Base-by-base conservation (phyloP, 2,113 vertebrate genomes). In the Thymallus thymallus region DNA sequence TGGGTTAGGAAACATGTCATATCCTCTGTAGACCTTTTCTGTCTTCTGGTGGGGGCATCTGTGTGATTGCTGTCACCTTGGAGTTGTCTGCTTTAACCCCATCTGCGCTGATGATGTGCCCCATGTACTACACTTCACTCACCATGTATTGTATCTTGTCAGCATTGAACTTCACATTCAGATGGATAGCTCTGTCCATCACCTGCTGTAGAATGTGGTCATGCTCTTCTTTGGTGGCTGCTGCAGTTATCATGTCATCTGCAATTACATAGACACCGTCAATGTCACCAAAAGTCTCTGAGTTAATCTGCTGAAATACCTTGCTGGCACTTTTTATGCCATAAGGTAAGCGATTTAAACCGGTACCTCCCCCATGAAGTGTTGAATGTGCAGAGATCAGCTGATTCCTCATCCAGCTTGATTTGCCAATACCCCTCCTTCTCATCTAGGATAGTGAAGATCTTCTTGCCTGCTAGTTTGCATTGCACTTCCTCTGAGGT, bases 241-340 rank as follows among this genome's bases (percentile, higher is more conserved):
- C 32, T 20, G 66, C 66, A n/a, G 46, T 68, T 30, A 45, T 68
- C 66, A 68, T 22, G 66, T 45, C 35, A 68, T 68, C 66, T 68
- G 6, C 66, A 41, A 68, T 41, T 13, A n/a, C 32, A 20, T 14
- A 20, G 26, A 67, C 65, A 35, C 66, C 66, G 2, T 5, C 41
- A 22, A 46, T 68, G 66, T 45, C 66, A 41, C 35, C 66, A 68
- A 68, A 68, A 22, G 32, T 18, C 32, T 68, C 66, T 0, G 35
- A 41, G n/a, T 68, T 46, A 2, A 41, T 22, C 32, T 45, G 66
- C 29, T 68, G 51, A 41, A 41, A 41, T 41, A 41, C 35, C 35
- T 41, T 9, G 9, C 35, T 41, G 35, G 9, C 35, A 41, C 56
- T 60, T 60, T 22, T 60, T n/a, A 60, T 6, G 1, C 56, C 56